These are phyloP conservation scores for Urosaurus nigricauda DNA, from an alignment of 2,797 vertebrate species.

Conservation along the genomic window DNA sequence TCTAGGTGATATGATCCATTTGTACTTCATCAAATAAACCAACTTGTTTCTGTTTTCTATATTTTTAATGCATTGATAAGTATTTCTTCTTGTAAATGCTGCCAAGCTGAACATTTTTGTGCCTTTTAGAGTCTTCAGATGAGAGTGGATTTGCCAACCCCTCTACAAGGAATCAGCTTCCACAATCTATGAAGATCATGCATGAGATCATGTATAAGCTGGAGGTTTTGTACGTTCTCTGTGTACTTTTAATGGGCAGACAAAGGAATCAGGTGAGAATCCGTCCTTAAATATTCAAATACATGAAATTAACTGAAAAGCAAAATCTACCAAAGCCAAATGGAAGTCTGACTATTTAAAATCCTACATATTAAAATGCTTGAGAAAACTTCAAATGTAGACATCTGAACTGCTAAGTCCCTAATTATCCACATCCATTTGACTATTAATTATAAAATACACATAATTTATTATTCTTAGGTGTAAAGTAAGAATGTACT, in stretches of 20 bases:
- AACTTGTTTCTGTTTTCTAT: not conserved
- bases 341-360: not conserved
- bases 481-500: not conserved
- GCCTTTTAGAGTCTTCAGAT: conserved; percentile 90
- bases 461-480: not conserved
- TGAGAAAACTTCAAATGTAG: not conserved
- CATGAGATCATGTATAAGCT: conserved; percentile 99
- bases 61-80: conserved; percentile 37
- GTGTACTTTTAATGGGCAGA: conserved; percentile 96
- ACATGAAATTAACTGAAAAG: not conserved
- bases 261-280: conserved; percentile 95
- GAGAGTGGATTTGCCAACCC: conserved; percentile 91
- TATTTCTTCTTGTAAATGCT: not conserved
- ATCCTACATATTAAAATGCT: not conserved
- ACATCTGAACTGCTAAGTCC: not conserved
- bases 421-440: not conserved
- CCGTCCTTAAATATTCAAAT: not conserved
- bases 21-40: not conserved
- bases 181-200: conserved; percentile 99
- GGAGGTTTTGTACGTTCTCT: conserved; percentile 97
- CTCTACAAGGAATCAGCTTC: conserved; percentile 89
- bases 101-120: conserved; percentile 46
- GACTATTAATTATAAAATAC: not conserved
- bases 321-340: not conserved
- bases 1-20: not conserved